Evolutionary conservation across 2,797 vertebrate species (phyloP).

Genomic region (Hafferia zeledoni): DNA sequence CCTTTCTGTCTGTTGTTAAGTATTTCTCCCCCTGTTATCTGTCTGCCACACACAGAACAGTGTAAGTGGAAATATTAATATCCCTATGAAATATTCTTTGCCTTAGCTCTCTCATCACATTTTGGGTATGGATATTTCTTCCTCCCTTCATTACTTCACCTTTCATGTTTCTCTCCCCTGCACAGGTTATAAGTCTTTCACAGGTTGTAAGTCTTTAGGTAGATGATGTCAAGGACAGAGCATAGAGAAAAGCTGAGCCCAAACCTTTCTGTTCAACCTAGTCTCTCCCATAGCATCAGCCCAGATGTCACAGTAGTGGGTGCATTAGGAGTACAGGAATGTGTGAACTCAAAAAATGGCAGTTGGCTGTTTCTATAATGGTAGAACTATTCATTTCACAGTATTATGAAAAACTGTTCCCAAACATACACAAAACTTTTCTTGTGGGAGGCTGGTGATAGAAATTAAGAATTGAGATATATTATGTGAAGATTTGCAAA

Average conservation of each 20-base stretch:
- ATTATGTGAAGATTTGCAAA: background rate
- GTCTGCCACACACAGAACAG: background rate
- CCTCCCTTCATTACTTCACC: background rate
- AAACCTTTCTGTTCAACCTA: background rate
- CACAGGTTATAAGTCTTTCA: background rate
- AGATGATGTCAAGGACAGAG: background rate
- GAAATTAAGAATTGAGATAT: background rate
- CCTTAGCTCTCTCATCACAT: background rate
- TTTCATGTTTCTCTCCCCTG: background rate
- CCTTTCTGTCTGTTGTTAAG: conserved; percentile 12
- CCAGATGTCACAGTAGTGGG: background rate
- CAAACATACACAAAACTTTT: background rate
- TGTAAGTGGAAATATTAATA: conserved; percentile 38
- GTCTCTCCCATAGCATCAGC: background rate
- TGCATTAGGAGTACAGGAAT: background rate
- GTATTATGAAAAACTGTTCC: background rate
- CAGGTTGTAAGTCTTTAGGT: background rate
- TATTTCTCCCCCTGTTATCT: background rate
- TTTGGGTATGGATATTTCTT: conserved; percentile 3
- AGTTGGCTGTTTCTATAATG: background rate
- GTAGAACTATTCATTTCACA: background rate
- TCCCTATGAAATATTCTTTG: conserved; percentile 1
- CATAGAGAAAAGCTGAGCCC: background rate
- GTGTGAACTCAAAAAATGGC: background rate
- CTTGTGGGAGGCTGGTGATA: background rate